Base-by-base conservation (phyloP, 2,797 vertebrate genomes). In the Podargus strigoides region DNA sequence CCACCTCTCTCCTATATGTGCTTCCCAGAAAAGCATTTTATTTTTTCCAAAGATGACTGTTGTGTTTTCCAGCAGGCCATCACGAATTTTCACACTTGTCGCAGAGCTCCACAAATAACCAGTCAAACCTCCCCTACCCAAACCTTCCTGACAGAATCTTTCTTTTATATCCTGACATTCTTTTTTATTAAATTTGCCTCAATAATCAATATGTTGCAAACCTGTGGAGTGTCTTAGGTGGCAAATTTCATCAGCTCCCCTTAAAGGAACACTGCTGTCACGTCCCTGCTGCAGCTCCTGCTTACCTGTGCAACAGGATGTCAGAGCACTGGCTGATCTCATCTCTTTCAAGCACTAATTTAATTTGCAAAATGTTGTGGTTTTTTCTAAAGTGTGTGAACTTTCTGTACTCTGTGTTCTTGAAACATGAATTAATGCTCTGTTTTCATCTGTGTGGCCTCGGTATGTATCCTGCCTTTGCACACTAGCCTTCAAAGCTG, bases 371-470 rank as follows among this genome's bases (percentile, higher is more conserved):
- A 96, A 64, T 79, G 37, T 58, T 92, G 89, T 79, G 69, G 4
- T 47, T 94, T 91, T 89, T 91, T 30, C 77, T 87, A 5, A 94
- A 88, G 74, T 93, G 77, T 93, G 90, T 89, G 83, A 96, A 90
- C 70, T 89, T 94, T 56, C 44, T 59, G 76, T 89, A 56, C 80
- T 90, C 66, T 87, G 32, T 58, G 58, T 93, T 93, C 77, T 77
- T 95, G 74, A 76, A 93, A 69, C 41, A 26, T 77, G 74, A 93
- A 66, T 86, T 86, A 78, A n/a, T 64, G 52, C 42, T 86, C 62
- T 87, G 55, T 90, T 91, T 92, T 84, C 70, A 70, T 81, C 52
- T 88, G 5, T 67, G 63, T 67, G 68, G 83, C 83, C 89, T 60
- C 2, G 7, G 66, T 62, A 73, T 24, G 24, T 74, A 73, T n/a